phyloP scores from a whole-genome alignment of 53 echinoderm and acorn worm genomes.

The Hippasteria phrygiana region DNA sequence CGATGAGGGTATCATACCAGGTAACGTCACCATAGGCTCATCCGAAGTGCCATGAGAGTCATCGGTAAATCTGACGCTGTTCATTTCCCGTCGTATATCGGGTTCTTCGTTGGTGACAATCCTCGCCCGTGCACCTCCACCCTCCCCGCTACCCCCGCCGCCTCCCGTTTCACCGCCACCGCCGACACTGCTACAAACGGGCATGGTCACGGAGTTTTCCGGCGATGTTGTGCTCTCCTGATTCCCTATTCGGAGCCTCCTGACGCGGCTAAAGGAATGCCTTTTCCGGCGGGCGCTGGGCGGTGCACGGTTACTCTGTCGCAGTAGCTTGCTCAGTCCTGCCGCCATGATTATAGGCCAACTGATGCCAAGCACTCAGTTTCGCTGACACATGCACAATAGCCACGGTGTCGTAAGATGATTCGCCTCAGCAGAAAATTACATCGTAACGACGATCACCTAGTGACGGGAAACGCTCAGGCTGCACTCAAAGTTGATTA shows the following conservation, averaged over 20 bases:
- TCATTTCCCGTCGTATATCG: slow-evolving; percentile 56
- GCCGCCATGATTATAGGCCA: slow-evolving; percentile 68
- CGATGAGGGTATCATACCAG: slow-evolving; percentile 59
- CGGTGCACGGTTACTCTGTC: slow-evolving; percentile 54
- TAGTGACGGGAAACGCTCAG: background rate
- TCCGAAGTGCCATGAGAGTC: slow-evolving; percentile 28
- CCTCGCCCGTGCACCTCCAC: slow-evolving; percentile 16
- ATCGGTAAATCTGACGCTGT: slow-evolving; percentile 39
- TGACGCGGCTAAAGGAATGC: slow-evolving; percentile 47
- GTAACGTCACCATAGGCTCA: slow-evolving; percentile 22
- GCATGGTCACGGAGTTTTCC: slow-evolving; percentile 44
- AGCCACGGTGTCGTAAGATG: slow-evolving; percentile 17
- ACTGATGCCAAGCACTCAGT: slow-evolving; percentile 11
- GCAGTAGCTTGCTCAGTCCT: slow-evolving; percentile 65
- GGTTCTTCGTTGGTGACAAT: slow-evolving; percentile 2
- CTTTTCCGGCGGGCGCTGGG: slow-evolving; percentile 48
- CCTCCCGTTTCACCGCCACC: background rate
- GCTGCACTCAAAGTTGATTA: background rate
- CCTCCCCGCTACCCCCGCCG: background rate
- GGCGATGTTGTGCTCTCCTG: slow-evolving; percentile 48
- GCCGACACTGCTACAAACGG: background rate
- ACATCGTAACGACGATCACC: background rate
- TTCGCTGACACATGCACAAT: background rate
- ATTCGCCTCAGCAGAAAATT: background rate
- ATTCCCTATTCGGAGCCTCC: slow-evolving; percentile 30